Conservation (phyloP, 2,113 vertebrate species). For the Lepus timidus region DNA sequence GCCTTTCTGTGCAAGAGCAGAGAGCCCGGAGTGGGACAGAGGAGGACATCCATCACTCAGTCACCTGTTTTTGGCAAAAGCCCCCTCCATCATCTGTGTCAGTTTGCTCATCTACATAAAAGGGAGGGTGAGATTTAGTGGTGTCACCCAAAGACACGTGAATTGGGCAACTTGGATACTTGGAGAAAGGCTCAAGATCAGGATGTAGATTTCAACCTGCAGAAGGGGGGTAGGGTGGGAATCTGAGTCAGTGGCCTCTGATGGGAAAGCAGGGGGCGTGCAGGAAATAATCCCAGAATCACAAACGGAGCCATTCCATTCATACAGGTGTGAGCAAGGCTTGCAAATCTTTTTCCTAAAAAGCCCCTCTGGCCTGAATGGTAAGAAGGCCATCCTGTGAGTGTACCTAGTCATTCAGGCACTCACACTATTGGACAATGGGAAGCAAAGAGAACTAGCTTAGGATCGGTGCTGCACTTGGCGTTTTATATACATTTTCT, state of each 20-base stretch:
- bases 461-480: not conserved
- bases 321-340: not conserved
- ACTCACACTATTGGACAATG: not conserved
- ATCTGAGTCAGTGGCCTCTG: not conserved
- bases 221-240: no score
- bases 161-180: not conserved
- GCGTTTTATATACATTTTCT: not conserved
- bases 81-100: not conserved
- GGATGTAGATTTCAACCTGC: not conserved
- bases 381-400: not conserved
- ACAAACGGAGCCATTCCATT: not conserved
- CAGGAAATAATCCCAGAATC: conserved; percentile 32
- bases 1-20: not conserved
- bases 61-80: not conserved
- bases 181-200: not conserved
- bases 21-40: not conserved
- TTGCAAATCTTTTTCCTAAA: not conserved
- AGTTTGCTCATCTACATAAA: not conserved
- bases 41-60: not conserved
- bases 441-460: not conserved
- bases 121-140: not conserved
- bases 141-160: not conserved
- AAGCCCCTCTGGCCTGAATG: not conserved
- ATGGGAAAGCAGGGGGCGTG: conserved; percentile 16
- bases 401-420: no score